Evolutionary conservation across 2,797 vertebrate species (phyloP).

Genomic region (Synaphobranchus kaupii): DNA sequence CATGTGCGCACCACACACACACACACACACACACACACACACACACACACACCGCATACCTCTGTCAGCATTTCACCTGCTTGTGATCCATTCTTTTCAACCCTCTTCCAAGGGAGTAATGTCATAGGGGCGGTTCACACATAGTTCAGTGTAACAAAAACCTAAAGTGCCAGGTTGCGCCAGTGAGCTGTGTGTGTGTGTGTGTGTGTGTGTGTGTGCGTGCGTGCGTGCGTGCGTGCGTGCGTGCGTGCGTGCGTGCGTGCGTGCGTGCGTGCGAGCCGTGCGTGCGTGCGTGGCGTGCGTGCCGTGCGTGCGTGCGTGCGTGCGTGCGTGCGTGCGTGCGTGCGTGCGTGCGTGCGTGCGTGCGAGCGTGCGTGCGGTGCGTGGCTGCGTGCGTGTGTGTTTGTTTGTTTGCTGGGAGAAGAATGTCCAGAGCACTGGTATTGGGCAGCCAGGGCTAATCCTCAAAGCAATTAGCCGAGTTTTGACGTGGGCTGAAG

Average conservation of each 20-base stretch:
- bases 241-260: not conserved
- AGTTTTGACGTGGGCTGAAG: slow-evolving; percentile 7
- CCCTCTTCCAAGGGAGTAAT: slow-evolving; percentile 31
- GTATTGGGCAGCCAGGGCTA: slow-evolving; percentile 1
- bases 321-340: too few species aligned
- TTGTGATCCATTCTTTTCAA: slow-evolving; percentile 48
- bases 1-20: not conserved
- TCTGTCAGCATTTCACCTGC: slow-evolving; percentile 51
- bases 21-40: slow-evolving; percentile 23
- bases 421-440: not conserved
- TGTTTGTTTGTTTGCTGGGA: slow-evolving; percentile 21
- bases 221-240: too few species aligned
- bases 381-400: slow-evolving; percentile 19
- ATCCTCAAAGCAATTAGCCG: slow-evolving; percentile 34
- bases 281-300: not conserved
- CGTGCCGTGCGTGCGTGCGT: not conserved
- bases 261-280: slow-evolving; percentile 32
- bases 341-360: too few species aligned
- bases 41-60: slow-evolving; percentile 22
- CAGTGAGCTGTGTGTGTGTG: too few species aligned
- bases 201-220: too few species aligned
- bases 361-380: too few species aligned
- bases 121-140: slow-evolving; percentile 26
- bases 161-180: not conserved
- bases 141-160: slow-evolving; percentile 17